These are phyloP conservation scores for Gibbula magus DNA, from an alignment of 2,888 invertebrate species.

Conservation along the genomic window DNA sequence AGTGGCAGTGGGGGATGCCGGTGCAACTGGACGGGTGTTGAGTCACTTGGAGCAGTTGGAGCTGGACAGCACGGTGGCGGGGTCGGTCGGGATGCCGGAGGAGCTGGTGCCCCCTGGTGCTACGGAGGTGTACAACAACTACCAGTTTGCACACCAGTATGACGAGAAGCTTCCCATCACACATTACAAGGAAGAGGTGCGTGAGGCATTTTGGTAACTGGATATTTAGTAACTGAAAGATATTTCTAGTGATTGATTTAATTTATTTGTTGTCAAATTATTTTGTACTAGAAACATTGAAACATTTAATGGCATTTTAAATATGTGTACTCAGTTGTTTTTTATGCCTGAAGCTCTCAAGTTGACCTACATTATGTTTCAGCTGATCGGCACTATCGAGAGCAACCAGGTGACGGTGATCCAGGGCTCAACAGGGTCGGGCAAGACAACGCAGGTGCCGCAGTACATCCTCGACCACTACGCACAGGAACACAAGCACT, in stretches of 20 bases:
- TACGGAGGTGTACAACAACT: constrained; percentile 65
- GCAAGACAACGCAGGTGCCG: constrained; percentile 92
- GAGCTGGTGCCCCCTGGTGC: constrained; percentile 66
- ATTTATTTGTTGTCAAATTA: no score
- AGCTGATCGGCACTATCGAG: constrained; percentile 86
- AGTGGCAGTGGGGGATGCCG: not conserved
- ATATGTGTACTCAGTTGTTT: no score
- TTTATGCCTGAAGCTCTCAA: no score
- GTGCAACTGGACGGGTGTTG: not conserved
- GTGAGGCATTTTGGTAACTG: not conserved
- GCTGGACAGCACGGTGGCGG: constrained; percentile 56
- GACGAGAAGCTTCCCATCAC: constrained; percentile 65
- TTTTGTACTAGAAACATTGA: no score
- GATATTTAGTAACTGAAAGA: no score
- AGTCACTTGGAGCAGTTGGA: constrained; percentile 56
- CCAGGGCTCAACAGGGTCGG: constrained; percentile 95
- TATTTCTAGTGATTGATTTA: no score
- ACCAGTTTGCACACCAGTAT: constrained; percentile 62
- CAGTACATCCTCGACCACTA: constrained; percentile 92
- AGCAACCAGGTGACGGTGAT: constrained; percentile 89
- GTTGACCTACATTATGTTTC: no score
- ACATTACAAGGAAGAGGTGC: constrained; percentile 60
- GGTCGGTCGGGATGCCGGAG: constrained; percentile 51
- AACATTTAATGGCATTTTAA: no score
- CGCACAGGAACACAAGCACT: constrained; percentile 79